Evolutionary conservation across 2,888 invertebrate species (phyloP).

Genomic region (Orthosia cruda): DNA sequence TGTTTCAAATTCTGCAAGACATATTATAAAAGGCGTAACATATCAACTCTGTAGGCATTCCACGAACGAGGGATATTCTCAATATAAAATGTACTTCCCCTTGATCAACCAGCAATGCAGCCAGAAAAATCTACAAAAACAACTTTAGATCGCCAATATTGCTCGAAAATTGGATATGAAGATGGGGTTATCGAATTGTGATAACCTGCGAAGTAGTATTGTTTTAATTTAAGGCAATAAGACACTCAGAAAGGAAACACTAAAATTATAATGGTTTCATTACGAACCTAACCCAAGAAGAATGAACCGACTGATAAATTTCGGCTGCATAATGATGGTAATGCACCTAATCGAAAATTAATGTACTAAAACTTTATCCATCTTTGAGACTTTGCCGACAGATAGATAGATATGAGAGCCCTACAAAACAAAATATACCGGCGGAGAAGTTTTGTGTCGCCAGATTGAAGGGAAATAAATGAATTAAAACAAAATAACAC

Average conservation of each 20-base stretch:
- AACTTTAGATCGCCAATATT: constrained; percentile 16
- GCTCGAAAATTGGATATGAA: constrained; percentile 39
- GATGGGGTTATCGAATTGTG: constrained; percentile 59
- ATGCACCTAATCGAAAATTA: constrained; percentile 3
- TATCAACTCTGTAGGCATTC: background rate
- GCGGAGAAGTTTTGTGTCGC: background rate
- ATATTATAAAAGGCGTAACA: background rate
- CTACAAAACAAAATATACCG: background rate
- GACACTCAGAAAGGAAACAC: background rate
- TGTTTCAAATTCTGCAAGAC: too few species aligned
- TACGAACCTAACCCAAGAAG: background rate
- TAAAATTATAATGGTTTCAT: background rate
- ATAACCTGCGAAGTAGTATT: constrained; percentile 55
- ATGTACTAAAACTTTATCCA: background rate
- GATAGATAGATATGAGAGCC: background rate
- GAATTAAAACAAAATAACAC: constrained; percentile 1
- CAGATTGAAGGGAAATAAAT: background rate
- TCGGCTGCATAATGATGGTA: background rate
- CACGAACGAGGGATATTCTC: background rate
- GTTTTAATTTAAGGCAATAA: constrained; percentile 6
- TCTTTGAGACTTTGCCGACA: background rate
- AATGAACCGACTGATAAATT: too few species aligned
- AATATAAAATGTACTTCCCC: background rate
- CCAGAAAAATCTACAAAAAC: constrained; percentile 4
- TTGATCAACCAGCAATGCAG: background rate